Conservation (phyloP, 2,888 invertebrate species). For the Himalopsyche kuldschensis region DNA sequence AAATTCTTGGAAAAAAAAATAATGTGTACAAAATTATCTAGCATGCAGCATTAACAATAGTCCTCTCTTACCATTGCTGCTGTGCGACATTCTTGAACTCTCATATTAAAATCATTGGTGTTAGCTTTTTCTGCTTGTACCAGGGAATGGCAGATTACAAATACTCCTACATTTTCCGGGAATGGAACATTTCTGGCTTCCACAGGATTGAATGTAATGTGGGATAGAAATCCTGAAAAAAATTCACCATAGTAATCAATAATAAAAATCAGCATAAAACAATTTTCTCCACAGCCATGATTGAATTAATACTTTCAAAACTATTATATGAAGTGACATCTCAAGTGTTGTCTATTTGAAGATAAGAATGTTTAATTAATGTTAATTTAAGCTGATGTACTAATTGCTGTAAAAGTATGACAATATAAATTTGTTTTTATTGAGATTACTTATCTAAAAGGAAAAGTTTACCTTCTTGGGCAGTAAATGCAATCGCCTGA, state of each 20-base stretch:
- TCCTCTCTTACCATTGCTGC: constrained; percentile 72
- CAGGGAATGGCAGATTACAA: constrained; percentile 92
- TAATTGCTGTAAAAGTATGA: neutral
- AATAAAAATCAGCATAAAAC: neutral
- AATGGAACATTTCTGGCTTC: constrained; percentile 63
- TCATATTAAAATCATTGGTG: constrained; percentile 84
- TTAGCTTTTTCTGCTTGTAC: constrained; percentile 93
- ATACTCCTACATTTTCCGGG: constrained; percentile 75
- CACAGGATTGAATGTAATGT: constrained; percentile 92
- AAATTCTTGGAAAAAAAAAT: too few species aligned
- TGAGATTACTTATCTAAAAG: too few species aligned
- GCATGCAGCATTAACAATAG: neutral
- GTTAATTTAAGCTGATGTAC: neutral
- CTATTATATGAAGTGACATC: too few species aligned
- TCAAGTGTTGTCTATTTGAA: too few species aligned
- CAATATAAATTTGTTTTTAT: too few species aligned
- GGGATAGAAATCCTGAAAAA: constrained; percentile 53
- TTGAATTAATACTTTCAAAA: too few species aligned
- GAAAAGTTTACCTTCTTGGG: constrained; percentile 62
- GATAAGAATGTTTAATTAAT: neutral
- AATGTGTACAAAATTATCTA: too few species aligned
- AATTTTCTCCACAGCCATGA: too few species aligned
- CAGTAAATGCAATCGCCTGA: constrained; percentile 96
- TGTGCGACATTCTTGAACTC: constrained; percentile 93
- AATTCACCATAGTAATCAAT: neutral